Evolutionary conservation across 2,888 invertebrate species (phyloP), one percentile per base, ranked within the genome.

Genomic region (Synergus japonicus): DNA sequence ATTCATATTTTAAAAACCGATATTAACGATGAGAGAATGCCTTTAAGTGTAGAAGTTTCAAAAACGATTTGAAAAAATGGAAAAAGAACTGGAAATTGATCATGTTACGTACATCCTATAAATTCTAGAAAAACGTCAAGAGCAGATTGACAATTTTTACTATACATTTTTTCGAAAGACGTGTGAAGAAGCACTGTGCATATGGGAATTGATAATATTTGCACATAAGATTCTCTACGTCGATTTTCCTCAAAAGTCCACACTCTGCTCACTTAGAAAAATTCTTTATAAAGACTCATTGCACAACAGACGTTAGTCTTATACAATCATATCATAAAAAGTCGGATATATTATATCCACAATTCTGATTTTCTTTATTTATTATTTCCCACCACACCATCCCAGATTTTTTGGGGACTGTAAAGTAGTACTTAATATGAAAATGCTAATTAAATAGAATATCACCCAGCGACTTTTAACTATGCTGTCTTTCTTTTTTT

Each of bases 301-400:
- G 73, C 73, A 73, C 73, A 37, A 69, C 37, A 73, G 66, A 66
- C 66, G 69, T 37, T 73, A 49, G n/a, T 54, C 54, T 73, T 54
- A 37, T 37, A 73, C 37, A 54, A 49, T 41, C 49, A 54, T 69
- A 49, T 49, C 44, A 67, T 37, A 73, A 73, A 41, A 49, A 49
- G 49, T 49, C 15, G 73, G 73, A 73, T 73, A 54, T 73, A 73
- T 73, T 73, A 73, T 73, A 73, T 54, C 73, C 73, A 73, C 49
- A 12, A n/a, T 73, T 73, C 44, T 15, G 29, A 46, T 49, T 54
- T 44, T 43, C 44, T 73, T 54, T n/a, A 37, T 49, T 73, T 73
- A 54, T 54, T 54, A 13, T 54, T 73, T 69, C 44, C 44, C 69
- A 29, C 49, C 37, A 67, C 37, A 67, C 46, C 10, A 73, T 54